A percentile compares a stretch with the other conserved stretches of the same genome.
These are phyloP conservation scores for Sebastes trivittatus DNA, from an alignment of 2,797 vertebrate genomes.

Conservation along the genomic window DNA sequence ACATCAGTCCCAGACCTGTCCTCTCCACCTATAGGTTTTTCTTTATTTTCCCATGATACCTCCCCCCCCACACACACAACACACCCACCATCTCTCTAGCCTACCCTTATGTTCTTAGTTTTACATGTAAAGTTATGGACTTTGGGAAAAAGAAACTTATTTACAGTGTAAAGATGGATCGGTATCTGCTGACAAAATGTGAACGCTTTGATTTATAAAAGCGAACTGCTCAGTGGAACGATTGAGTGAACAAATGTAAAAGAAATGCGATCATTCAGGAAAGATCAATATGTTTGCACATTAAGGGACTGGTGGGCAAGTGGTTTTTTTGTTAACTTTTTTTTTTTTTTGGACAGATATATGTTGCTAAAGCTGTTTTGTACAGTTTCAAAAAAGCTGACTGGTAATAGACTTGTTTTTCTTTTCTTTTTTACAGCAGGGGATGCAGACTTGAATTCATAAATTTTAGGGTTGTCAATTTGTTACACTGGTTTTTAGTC, in stretches of 20 bases:
- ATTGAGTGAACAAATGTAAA: conserved; percentile 63
- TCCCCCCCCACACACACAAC: not conserved
- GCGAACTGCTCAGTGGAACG: conserved; percentile 73
- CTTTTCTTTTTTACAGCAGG: conserved; percentile 85
- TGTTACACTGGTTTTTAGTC: conserved; percentile 99
- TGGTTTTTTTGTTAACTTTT: conserved; percentile 29
- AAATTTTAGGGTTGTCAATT: conserved; percentile 90
- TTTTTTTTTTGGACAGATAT: conserved; percentile 68
- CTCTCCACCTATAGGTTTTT: conserved; percentile 10
- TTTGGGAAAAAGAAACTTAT: conserved; percentile 75
- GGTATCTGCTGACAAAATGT: conserved; percentile 74
- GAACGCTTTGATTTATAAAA: conserved; percentile 89
- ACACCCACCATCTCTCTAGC: conserved; percentile 24
- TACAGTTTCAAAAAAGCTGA: conserved; percentile 82
- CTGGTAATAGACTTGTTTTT: conserved; percentile 71
- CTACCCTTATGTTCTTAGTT: conserved; percentile 57
- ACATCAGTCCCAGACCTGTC: conserved; percentile 33
- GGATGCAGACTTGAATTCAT: conserved; percentile 92
- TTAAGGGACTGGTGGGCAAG: conserved; percentile 81
- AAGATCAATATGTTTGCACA: conserved; percentile 90
- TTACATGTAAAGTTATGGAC: conserved; percentile 81
- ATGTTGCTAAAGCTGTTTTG: conserved; percentile 83
- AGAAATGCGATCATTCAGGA: conserved; percentile 77
- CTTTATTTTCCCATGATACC: conserved; percentile 5
- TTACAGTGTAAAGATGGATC: conserved; percentile 85